Evolutionary conservation across 2,888 invertebrate genomes (phyloP).

Genomic region (Arctia plantaginis): DNA sequence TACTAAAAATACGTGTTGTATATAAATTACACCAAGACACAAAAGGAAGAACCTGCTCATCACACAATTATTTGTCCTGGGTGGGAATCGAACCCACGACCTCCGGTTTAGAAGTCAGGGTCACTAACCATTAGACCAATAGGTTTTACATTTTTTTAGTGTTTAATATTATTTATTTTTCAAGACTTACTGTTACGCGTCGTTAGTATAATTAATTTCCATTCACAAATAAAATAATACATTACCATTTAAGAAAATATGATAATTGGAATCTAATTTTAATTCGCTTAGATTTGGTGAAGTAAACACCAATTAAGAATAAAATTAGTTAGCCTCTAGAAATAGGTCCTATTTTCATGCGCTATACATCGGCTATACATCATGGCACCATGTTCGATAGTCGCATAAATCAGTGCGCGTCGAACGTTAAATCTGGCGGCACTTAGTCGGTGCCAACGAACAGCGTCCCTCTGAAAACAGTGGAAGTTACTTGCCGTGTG

Average conservation of each 20-base stretch:
- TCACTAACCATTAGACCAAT: too few species aligned
- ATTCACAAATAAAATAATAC: neutral
- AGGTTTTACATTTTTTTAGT: too few species aligned
- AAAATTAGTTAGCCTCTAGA: slow-evolving; percentile 10
- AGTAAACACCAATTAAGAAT: slow-evolving; percentile 11
- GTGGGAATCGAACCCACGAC: too few species aligned
- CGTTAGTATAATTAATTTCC: neutral
- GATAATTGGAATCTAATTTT: neutral
- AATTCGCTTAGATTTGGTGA: neutral
- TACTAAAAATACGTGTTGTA: too few species aligned
- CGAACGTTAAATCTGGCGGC: slow-evolving; percentile 71
- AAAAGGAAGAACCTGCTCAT: too few species aligned
- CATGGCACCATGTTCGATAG: slow-evolving; percentile 45
- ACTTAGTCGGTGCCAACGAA: slow-evolving; percentile 62
- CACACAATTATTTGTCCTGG: too few species aligned
- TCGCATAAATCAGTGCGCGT: slow-evolving; percentile 71
- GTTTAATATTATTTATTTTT: too few species aligned
- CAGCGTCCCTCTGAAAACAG: slow-evolving; percentile 57
- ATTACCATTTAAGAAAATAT: neutral
- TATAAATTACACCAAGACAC: too few species aligned
- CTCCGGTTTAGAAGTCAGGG: too few species aligned
- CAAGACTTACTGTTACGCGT: too few species aligned
- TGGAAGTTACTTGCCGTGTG: slow-evolving; percentile 55
- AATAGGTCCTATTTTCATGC: slow-evolving; percentile 24
- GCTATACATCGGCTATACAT: slow-evolving; percentile 22